Evolutionary conservation across 2,888 invertebrate genomes (phyloP).

Genomic region (Eurois occulta): DNA sequence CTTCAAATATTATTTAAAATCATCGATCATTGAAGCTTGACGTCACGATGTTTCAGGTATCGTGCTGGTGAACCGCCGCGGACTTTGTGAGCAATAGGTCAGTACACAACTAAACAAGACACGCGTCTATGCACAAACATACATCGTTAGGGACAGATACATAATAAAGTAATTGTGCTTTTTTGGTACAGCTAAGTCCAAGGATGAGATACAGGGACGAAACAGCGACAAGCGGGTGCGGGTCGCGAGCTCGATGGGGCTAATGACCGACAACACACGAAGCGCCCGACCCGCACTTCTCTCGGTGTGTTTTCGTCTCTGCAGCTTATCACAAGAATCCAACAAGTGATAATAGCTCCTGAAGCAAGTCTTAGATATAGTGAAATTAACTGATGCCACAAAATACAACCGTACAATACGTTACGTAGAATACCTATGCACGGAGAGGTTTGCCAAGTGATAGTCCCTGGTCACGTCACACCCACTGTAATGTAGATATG

Average conservation of each 20-base stretch:
- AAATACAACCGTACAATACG: not conserved
- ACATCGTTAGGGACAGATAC: not conserved
- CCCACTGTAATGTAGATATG: not conserved
- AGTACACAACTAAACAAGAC: not conserved
- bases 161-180: not conserved
- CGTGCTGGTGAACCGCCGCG: not conserved
- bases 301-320: not conserved
- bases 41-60: not conserved
- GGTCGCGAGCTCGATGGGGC: not conserved
- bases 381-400: not conserved
- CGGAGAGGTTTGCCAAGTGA: not conserved
- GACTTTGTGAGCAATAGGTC: slow-evolving; percentile 1
- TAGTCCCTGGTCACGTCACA: not conserved
- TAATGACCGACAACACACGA: not conserved
- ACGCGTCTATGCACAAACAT: not conserved
- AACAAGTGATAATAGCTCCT: not conserved
- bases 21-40: not conserved
- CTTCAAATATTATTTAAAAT: not conserved
- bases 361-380: not conserved
- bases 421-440: too few relatives aligned
- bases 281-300: not conserved
- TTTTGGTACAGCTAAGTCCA: not conserved
- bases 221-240: not conserved
- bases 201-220: not conserved
- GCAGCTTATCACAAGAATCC: not conserved